Percentiles rank a stretch among this genome's conserved stretches.
These are phyloP conservation scores for Stenurella melanura DNA, from an alignment of 2,888 invertebrate species.

Conservation along the genomic window DNA sequence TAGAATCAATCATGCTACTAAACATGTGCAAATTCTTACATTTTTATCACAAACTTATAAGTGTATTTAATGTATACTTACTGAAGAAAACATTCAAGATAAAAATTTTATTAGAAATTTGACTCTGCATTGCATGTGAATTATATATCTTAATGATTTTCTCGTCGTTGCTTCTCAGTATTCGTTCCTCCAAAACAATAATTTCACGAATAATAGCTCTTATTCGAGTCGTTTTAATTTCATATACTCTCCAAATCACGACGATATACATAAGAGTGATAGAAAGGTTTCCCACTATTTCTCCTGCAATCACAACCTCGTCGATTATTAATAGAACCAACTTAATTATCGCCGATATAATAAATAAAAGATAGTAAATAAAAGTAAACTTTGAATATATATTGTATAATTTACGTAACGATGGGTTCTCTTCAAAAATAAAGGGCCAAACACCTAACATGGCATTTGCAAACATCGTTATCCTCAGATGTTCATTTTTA, in stretches of 20 bases:
- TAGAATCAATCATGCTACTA: too few species aligned
- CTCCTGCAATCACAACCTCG: conserved; percentile 39
- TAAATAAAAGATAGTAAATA: conserved; percentile 40
- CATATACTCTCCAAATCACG: conserved; percentile 51
- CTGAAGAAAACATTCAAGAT: conserved; percentile 49
- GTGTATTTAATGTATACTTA: conserved; percentile 35
- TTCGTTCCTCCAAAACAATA: conserved; percentile 53
- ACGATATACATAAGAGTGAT: conserved; percentile 53
- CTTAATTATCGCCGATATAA: conserved; percentile 44
- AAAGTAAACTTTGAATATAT: conserved; percentile 46
- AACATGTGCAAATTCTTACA: neutral
- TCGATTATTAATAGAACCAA: conserved; percentile 38
- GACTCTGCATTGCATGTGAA: conserved; percentile 47
- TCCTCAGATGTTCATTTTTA: conserved; percentile 46
- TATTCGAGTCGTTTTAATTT: conserved; percentile 48
- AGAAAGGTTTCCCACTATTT: conserved; percentile 53
- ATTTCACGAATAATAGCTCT: conserved; percentile 49
- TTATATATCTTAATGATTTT: conserved; percentile 49
- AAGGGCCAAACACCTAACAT: conserved; percentile 50
- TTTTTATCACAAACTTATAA: neutral
- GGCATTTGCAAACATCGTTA: conserved; percentile 47
- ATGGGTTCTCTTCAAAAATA: conserved; percentile 48
- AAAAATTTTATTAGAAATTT: conserved; percentile 46
- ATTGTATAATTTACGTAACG: conserved; percentile 41
- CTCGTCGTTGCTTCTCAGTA: conserved; percentile 42